phyloP scores from a whole-genome alignment of 2,888 invertebrate genomes.

The Oscheius sp. region DNA sequence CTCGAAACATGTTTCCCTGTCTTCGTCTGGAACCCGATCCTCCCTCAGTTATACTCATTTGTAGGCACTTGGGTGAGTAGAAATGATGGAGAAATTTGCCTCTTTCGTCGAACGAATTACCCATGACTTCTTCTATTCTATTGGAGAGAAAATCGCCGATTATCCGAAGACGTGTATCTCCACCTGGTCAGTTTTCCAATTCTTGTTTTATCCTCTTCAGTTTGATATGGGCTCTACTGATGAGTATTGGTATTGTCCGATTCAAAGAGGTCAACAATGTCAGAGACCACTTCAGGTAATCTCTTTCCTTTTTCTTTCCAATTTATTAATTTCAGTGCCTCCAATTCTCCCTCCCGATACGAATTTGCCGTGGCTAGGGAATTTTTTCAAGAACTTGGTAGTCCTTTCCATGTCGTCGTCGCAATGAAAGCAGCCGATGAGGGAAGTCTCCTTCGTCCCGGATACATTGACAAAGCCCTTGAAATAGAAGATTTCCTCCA shows the following conservation, averaged over 20 bases:
- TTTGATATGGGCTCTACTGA: conserved; percentile 51
- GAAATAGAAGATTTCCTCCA: conserved; percentile 69
- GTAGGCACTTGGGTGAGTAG: conserved; percentile 16
- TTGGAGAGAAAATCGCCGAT: conserved; percentile 59
- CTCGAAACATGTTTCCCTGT: conserved; percentile 12
- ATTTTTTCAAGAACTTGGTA: conserved; percentile 68
- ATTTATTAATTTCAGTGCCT: conserved; percentile 43
- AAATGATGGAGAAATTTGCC: conserved; percentile 30
- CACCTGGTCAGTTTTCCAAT: conserved; percentile 41
- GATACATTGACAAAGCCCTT: conserved; percentile 66
- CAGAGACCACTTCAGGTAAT: conserved; percentile 65
- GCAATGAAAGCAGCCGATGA: conserved; percentile 65
- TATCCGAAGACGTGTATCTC: conserved; percentile 54
- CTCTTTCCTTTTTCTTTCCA: neutral
- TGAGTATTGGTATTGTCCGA: conserved; percentile 58
- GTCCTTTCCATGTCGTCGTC: conserved; percentile 68
- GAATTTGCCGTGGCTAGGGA: conserved; percentile 67
- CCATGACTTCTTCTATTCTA: conserved; percentile 57
- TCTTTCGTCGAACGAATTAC: conserved; percentile 46
- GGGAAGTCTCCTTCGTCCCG: conserved; percentile 63
- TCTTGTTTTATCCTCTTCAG: conserved; percentile 38
- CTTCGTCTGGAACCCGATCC: conserved; percentile 14
- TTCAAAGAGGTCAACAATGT: conserved; percentile 70
- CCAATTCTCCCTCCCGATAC: conserved; percentile 64
- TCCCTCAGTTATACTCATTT: conserved; percentile 3